These are phyloP conservation scores for Prietella phreatophila DNA, from an alignment of 2,113 vertebrate species.

Conservation along the genomic window DNA sequence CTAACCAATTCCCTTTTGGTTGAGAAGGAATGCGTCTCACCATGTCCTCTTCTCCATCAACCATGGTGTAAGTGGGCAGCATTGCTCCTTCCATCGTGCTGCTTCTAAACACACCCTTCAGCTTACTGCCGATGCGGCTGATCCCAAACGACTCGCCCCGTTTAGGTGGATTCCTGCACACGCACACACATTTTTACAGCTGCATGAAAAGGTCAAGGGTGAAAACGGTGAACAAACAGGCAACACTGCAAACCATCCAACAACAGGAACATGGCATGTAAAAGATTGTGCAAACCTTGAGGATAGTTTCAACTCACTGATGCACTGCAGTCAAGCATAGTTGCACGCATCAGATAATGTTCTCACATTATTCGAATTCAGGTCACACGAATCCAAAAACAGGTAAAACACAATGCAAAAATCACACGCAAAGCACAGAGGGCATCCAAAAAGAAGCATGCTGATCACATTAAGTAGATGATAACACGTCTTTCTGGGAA, in stretches of 20 bases:
- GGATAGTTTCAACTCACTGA: background rate
- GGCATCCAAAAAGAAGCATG: constrained; percentile 25
- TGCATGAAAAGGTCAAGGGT: background rate
- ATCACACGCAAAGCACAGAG: background rate
- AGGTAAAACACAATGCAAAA: background rate
- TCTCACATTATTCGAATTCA: background rate
- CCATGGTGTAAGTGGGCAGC: constrained; percentile 76
- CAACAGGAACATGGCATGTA: background rate
- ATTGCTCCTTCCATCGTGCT: constrained; percentile 90
- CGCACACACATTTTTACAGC: constrained; percentile 15
- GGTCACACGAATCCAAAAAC: background rate
- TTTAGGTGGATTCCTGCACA: constrained; percentile 78
- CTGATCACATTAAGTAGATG: background rate
- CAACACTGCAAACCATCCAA: constrained; percentile 4
- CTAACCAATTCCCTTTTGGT: background rate
- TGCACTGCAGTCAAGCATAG: background rate
- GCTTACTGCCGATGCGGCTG: constrained; percentile 88
- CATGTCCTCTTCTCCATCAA: constrained; percentile 80
- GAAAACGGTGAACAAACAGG: background rate
- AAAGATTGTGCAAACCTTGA: background rate
- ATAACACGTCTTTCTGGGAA: background rate
- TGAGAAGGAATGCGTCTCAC: constrained; percentile 67
- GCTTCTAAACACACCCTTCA: constrained; percentile 95
- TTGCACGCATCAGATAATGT: background rate
- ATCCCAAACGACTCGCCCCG: constrained; percentile 91